phyloP scores from a whole-genome alignment of 92 coral and sea anemone species.

The Muricea muricata region DNA sequence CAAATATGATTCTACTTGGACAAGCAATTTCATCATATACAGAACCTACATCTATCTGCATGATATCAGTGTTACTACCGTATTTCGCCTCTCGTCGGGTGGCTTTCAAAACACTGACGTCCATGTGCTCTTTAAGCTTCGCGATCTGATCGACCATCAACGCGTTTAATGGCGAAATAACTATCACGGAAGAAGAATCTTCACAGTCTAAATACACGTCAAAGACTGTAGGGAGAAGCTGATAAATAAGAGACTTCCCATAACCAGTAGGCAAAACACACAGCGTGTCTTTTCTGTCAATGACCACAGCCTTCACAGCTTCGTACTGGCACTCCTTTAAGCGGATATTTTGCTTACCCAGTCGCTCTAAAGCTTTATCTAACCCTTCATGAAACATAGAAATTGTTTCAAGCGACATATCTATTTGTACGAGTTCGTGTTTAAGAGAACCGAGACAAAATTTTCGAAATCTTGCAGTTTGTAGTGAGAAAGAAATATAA shows the following conservation, averaged over 20 bases:
- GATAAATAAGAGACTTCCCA: conserved; percentile 62
- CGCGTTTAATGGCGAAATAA: conserved; percentile 61
- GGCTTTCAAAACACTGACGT: not conserved
- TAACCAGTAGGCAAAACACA: conserved; percentile 65
- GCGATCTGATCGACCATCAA: conserved; percentile 40
- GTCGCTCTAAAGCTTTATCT: not conserved
- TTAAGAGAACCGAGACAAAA: no score
- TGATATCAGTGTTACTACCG: no score
- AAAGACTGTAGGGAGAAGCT: conserved; percentile 47
- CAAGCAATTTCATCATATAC: not conserved
- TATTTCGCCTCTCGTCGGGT: conserved; percentile 1
- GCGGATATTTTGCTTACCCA: not conserved
- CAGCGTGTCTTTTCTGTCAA: conserved; percentile 9
- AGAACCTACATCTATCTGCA: not conserved
- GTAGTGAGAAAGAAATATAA: no score
- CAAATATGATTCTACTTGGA: conserved; percentile 15
- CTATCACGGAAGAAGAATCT: conserved; percentile 10
- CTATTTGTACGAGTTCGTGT: no score
- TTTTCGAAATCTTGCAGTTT: no score
- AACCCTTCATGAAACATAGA: not conserved
- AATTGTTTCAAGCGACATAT: not conserved
- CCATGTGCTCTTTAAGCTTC: conserved; percentile 11
- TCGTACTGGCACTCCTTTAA: conserved; percentile 2
- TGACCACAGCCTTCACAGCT: not conserved
- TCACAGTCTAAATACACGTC: conserved; percentile 7